Base-by-base conservation (phyloP, 1,140 invertebrate genomes). In the Drosophila simulans region DNA sequence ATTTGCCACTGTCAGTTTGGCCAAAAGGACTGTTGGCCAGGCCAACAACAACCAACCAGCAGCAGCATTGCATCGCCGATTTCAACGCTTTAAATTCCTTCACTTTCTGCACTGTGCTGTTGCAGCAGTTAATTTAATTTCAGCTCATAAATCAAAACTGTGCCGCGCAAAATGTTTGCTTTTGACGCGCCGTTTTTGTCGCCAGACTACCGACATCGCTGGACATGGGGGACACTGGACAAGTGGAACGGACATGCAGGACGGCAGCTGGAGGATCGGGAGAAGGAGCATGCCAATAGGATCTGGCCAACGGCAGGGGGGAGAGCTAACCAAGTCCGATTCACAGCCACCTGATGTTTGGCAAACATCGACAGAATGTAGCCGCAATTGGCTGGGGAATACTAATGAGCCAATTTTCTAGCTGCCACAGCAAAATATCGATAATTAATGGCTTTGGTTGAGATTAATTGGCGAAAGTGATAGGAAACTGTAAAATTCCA, bases 101-200 rank as follows among this genome's bases (percentile, higher is more conserved):
- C 57, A 53, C 40, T 56, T 56, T 45, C 54, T 62, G 66, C 60
- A 45, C 43, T 66, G 75, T 66, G 75, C 54, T 78, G 65, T 49
- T 77, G 75, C 59, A 63, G 70, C 85, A 84, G 78, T 90, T 88
- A 83, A 90, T 91, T 90, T 88, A 88, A 91, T 91, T 90, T 90
- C 79, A 88, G 82, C 88, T 88, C 86, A 90, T 90, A 90, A 90
- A 90, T 90, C 86, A 90, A 90, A 90, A 90, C 79, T 90, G 74
- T 91, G 86, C 86, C 79, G 83, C 79, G 79, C 80, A 88, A 80
- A 86, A 90, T 90, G 82, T 90, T 90, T 90, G 82, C 75, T 90
- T 90, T 90, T 89, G 83, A 88, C 82, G 83, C 82, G 83, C 48
- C 79, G 79, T 86, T 86, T 86, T 86, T 86, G 82, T 86, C 82